phyloP scores from a whole-genome alignment of 1,140 invertebrate species.

The Triops longicaudatus region DNA sequence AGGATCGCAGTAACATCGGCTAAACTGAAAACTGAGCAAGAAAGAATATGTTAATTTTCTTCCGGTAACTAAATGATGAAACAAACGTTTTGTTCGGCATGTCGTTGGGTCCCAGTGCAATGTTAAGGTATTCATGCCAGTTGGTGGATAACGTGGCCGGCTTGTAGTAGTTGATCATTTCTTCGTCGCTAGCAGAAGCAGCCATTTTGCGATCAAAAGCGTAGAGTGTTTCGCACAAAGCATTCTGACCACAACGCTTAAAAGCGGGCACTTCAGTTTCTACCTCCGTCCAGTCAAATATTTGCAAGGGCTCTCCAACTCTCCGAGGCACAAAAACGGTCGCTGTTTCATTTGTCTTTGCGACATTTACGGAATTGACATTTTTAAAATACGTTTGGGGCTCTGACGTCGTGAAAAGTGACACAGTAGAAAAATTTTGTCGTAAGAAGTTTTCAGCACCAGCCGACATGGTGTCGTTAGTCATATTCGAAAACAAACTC shows the following conservation, averaged over 20 bases:
- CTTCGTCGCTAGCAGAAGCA: background rate
- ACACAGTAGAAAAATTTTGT: background rate
- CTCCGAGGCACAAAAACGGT: background rate
- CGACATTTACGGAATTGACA: background rate
- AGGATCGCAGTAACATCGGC: conserved; percentile 24
- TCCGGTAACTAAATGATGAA: background rate
- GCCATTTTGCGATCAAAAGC: background rate
- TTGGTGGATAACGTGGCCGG: background rate
- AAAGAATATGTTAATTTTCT: background rate
- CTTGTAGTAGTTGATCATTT: background rate
- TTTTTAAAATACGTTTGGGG: background rate
- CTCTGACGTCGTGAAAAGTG: background rate
- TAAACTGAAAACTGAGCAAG: background rate
- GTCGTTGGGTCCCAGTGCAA: background rate
- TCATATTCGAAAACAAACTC: background rate
- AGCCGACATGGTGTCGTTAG: background rate
- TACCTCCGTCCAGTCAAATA: conserved; percentile 19
- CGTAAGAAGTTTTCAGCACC: background rate
- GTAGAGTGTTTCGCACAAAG: conserved; percentile 6
- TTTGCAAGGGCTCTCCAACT: background rate
- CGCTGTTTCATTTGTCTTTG: background rate
- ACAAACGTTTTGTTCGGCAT: background rate
- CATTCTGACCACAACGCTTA: conserved; percentile 1
- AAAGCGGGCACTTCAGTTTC: background rate
- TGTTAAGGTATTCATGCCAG: background rate